Evolutionary conservation across 1,140 invertebrate species (phyloP), one percentile per base, ranked within the genome.

Genomic region (Papilio xuthus): DNA sequence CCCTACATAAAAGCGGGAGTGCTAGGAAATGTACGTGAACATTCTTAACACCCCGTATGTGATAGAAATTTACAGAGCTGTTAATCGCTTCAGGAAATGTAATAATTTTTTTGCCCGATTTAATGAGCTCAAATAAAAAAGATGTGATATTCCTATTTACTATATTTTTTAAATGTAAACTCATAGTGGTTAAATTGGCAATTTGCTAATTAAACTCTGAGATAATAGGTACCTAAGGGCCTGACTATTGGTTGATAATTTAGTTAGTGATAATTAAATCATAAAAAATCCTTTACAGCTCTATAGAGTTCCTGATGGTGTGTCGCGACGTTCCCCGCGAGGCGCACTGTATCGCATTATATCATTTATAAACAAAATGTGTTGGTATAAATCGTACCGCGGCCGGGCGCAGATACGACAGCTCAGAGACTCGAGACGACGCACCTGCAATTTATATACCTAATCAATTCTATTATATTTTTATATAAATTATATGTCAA

Each of bases 311-410:
- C 71, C 82, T 80, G 63, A 83, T 82, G 63, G 79, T 53, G 77
- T 83, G 80, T 81, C 85, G 83, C 80, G 79, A 63, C 84, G 84
- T 84, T 85, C 81, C 85, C 84, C 84, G 81, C 85, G 86, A 85
- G 88, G 87, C 88, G 84, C 87, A 84, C 86, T 82, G 92, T 92
- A 92, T 93, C 90, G 88, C 88, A 92, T 92, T 93, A 93, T 92
- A 92, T 93, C 88, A 93, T 93, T 93, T 93, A 93, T 93, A 93
- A 93, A 93, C 92, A 92, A 93, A 93, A 93, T 93, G 91, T 91
- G 92, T 92, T 92, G 90, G 91, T 92, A 93, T 93, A 93, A 93
- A 93, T 93, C 91, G 92, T 86, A 75, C 87, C 86, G 89, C 88
- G 85, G 85, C 87, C 86, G 88, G 80, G 88, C 90, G 84, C 87